Base-by-base conservation (phyloP, 2,888 invertebrate genomes). In the Thyatira batis region DNA sequence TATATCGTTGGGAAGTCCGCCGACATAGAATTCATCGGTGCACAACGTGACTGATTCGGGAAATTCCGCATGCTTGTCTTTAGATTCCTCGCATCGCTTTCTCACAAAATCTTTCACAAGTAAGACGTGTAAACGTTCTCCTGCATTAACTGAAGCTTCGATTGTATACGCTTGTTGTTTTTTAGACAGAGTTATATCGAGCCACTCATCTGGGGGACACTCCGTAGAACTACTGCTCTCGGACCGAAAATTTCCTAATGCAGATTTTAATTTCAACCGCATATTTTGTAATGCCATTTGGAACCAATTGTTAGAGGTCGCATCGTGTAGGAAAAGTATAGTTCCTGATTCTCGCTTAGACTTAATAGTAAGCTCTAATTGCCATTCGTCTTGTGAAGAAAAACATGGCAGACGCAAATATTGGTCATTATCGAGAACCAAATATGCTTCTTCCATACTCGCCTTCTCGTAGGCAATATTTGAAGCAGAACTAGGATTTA, bases 391-490 rank as follows among this genome's bases (percentile, higher is more conserved):
- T 61, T 83, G 80, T 25, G 78, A 65, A 2, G 61, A 62, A 60
- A 87, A 89, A 69, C 92, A 92, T 1, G 92, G 87, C 43, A 89
- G 54, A 39, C 87, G 74, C 51, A 92, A 58, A 57, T 85, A 92
- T 51, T 89, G 82, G 39, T 82, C 85, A 51, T 82, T 71, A 28
- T 80, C 71, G 3, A 92, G 55, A 43, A 60, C 56, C 52, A 92
- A 61, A 61, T 74, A 89, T 0, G 84, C 88, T 81, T 92, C 92
- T 44, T 85, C 85, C 2, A 69, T 69, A 53, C 70, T 76, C 6
- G 86, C 84, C 54, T 80, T 83, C 60, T 91, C 86, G 54, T 89
- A 92, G 10, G 80, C 87, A 45, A 92, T 78, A 62, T 92, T 89
- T 1, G 81, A 82, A 52, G 78, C 81, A 39, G 73, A 67, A 23